Base-by-base conservation (phyloP, 2,113 vertebrate species). In the Colinus virginianus region DNA sequence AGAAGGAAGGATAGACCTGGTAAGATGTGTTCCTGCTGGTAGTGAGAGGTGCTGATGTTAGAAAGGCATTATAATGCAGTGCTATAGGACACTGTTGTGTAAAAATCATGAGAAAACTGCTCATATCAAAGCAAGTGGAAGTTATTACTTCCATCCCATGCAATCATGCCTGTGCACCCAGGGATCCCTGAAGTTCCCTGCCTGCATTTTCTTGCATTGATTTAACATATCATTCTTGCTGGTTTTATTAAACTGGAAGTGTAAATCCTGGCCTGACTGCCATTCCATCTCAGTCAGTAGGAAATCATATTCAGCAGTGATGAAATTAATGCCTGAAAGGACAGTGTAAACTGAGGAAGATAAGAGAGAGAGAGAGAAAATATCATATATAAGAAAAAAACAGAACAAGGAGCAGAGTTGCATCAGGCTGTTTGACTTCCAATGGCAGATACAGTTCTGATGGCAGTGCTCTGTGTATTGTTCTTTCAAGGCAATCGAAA, bases 241-340 rank as follows among this genome's bases (percentile, higher is more conserved):
- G 48, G 14, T 90, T 61, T 58, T 59, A 80, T 90, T 75, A 69
- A 93, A 83, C 17, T 80, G 51, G 88, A 86, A 87, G 56, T 43
- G 28, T 58, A 77, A 96, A 91, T 69, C 56, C 20, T 88, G 69
- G 66, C 34, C 40, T 89, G 58, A 32, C 59, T 90, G 55, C 49
- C 36, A 19, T 7, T 93, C 64, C 26, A 26, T 8, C n/a, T 64
- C 36, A 21, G 40, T 70, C 53, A 59, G 68, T 28, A 82, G 25
- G 38, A 78, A 88, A 84, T 85, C 38, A 72, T 76, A 34, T 46
- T 40, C 86, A 92, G 70, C 64, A 64, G 22, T 32, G 18, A 22
- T 74, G 46, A 72, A 92, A 84, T 86, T 87, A 92, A 90, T 45
- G 85, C 79, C 62, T 88, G 93, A 91, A 90, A 85, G 48, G 53